phyloP scores from a whole-genome alignment of 2,888 invertebrate species.

The Cloeon dipterum region DNA sequence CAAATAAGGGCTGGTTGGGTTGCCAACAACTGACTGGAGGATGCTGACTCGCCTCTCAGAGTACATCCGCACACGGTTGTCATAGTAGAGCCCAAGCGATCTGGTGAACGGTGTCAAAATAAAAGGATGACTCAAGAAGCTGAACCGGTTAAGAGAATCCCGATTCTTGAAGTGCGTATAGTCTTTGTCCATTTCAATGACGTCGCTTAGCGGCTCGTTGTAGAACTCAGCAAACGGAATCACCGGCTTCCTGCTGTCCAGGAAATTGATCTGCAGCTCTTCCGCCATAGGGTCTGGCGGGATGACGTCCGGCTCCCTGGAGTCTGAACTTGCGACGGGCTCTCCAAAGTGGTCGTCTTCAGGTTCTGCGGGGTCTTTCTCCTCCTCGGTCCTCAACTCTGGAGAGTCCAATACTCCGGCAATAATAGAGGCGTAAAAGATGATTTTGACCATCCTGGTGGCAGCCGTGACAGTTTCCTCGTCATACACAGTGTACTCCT shows the following conservation, averaged over 20 bases:
- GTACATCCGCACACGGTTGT: constrained; percentile 87
- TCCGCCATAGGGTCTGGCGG: constrained; percentile 37
- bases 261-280: constrained; percentile 47
- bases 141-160: constrained; percentile 39
- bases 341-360: constrained; percentile 19
- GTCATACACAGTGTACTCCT: constrained; percentile 58
- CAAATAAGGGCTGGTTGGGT: constrained; percentile 63
- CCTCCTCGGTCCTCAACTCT: constrained; percentile 29
- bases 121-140: constrained; percentile 78
- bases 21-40: constrained; percentile 62
- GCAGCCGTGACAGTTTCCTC: constrained; percentile 64
- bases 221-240: constrained; percentile 80
- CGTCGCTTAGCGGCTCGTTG: constrained; percentile 80
- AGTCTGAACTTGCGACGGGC: constrained; percentile 21
- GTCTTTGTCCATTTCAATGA: constrained; percentile 83
- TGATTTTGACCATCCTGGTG: constrained; percentile 74
- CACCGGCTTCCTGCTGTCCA: constrained; percentile 64
- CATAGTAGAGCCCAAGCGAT: constrained; percentile 75
- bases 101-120: constrained; percentile 81
- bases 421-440: constrained; percentile 70
- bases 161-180: constrained; percentile 65
- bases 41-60: constrained; percentile 72
- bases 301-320: constrained; percentile 21
- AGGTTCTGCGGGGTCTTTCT: constrained; percentile 18
- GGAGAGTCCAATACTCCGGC: constrained; percentile 55